Percentiles rank a stretch among this genome's conserved stretches.
Evolutionary conservation across 30 jellyfish, hydroid and myxozoan species (phyloP).

Genomic region (Aurelia sp.): DNA sequence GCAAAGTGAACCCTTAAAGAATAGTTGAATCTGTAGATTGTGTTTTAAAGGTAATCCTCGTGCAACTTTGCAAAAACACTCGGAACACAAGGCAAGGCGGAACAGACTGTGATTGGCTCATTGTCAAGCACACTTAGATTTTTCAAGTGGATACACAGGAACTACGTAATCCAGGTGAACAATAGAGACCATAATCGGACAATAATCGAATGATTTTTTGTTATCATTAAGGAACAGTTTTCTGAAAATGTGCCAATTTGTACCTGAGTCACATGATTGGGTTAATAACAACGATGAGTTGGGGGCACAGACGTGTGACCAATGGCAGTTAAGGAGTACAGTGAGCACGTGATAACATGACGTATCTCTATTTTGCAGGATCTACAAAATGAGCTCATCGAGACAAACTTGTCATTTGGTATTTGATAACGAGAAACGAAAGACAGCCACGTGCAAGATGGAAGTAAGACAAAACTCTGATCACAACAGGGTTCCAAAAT

Average conservation of each 20-base stretch:
- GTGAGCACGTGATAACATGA: too few relatives aligned
- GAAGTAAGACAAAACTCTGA: conserved; percentile 24
- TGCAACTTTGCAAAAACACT: too few relatives aligned
- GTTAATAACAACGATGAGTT: too few relatives aligned
- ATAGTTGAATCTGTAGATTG: too few relatives aligned
- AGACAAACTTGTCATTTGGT: conserved; percentile 10
- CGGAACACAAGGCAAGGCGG: too few relatives aligned
- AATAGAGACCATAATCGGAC: neutral
- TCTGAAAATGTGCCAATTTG: conserved; percentile 49
- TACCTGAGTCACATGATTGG: conserved; percentile 35
- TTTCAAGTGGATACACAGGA: conserved; percentile 34
- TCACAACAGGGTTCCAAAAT: conserved; percentile 70
- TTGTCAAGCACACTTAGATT: conserved; percentile 8
- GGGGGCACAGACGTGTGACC: too few relatives aligned
- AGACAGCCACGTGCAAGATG: conserved; percentile 1
- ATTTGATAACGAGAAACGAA: neutral
- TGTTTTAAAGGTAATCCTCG: too few relatives aligned
- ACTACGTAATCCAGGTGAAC: conserved; percentile 13
- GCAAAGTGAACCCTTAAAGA: too few relatives aligned
- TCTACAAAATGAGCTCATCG: conserved; percentile 26
- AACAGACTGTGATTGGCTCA: neutral
- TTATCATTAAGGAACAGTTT: neutral
- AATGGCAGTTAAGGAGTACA: too few relatives aligned
- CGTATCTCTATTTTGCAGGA: neutral
- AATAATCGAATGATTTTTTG: too few relatives aligned